phyloP scores from a whole-genome alignment of 2,113 vertebrate genomes.

The Tachysurus fulvidraco region DNA sequence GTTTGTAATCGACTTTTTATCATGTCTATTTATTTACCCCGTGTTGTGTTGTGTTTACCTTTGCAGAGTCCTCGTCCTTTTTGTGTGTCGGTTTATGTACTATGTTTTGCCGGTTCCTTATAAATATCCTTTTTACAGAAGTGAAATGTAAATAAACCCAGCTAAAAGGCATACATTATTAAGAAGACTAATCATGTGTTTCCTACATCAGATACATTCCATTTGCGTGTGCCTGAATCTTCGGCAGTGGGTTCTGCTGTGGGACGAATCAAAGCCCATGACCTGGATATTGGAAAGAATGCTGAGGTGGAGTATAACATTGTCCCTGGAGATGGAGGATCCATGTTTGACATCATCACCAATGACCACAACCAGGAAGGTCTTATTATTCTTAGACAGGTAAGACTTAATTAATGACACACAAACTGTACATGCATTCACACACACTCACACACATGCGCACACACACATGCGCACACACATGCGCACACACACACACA shows the following conservation, averaged over 20 bases:
- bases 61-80: too few species aligned
- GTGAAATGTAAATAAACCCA: neutral
- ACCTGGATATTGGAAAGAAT: constrained; percentile 90
- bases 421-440: neutral
- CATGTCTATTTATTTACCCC: neutral
- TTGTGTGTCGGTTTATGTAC: too few species aligned
- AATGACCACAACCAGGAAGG: constrained; percentile 94
- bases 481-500: neutral
- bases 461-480: neutral
- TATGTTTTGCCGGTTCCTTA: too few species aligned
- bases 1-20: too few species aligned
- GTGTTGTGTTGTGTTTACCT: too few species aligned
- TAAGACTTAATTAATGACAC: constrained; percentile 60
- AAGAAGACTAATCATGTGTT: neutral
- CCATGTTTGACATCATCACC: constrained; percentile 92
- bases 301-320: constrained; percentile 96
- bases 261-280: constrained; percentile 93
- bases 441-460: neutral
- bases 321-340: constrained; percentile 92
- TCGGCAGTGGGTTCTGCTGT: constrained; percentile 86
- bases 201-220: constrained; percentile 85
- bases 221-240: constrained; percentile 91
- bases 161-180: neutral
- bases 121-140: neutral
- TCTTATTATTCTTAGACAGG: constrained; percentile 90